Base-by-base conservation (phyloP, 2,113 vertebrate genomes). In the Crotophaga sulcirostris region DNA sequence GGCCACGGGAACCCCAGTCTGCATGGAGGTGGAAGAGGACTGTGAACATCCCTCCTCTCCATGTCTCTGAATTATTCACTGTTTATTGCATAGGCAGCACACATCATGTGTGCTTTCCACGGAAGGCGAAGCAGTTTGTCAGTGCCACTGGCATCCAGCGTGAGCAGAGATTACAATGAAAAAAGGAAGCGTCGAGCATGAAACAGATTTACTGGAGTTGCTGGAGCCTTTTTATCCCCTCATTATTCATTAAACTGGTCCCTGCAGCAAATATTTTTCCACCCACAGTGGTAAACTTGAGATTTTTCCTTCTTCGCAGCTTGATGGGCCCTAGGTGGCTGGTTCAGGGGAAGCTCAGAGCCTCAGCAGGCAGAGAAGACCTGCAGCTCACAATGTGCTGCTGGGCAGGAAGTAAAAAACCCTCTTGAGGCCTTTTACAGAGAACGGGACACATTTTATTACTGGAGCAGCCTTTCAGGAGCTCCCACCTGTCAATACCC, bases 1-100 rank as follows among this genome's bases (percentile, higher is more conserved):
- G 0, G 77, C 10, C 1, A 2, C 11, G 55, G 38, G 21, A 29
- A 1, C 4, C 29, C 13, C 4, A 3, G 13, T 3, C 12, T 40
- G 33, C 1, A 0, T 12, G 31, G 68, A 4, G 75, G 13, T 29
- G 42, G 19, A 33, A 58, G 66, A 40, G 62, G 44, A 33, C 52
- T 76, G 34, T 5, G 58, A 74, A 54, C 77, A 29, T 11, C 77
- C 69, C 49, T 64, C 11, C 23, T 21, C 26, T 62, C 31, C 2
- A 1, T 0, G 0, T 19, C 81, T 8, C 75, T 7, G 19, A 20
- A 45, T 93, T n/a, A 67, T 13, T 45, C 82, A 11, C n/a, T 31
- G 0, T 29, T 13, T 26, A 25, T 21, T 26, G 74, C 66, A 49
- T 1, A 10, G 84, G 56, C 83, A 72, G 59, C 44, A 4, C 67